Conservation (phyloP, 2,888 invertebrate species). For the Embidobia sp. region DNA sequence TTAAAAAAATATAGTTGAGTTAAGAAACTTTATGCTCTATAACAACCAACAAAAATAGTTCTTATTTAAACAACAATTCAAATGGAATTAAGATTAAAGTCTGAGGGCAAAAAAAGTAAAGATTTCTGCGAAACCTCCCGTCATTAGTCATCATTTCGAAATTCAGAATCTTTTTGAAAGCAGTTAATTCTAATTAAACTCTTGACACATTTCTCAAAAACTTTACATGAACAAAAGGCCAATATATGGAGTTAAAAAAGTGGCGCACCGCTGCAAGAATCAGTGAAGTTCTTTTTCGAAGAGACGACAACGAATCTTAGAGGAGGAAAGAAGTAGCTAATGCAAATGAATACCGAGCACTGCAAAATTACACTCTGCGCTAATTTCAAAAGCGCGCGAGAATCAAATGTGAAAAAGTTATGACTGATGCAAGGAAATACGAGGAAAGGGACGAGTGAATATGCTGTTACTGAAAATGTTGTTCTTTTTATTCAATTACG, state of each 20-base stretch:
- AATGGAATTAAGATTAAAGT: no score
- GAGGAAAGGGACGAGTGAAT: conserved; percentile 7
- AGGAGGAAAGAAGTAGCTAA: conserved; percentile 50
- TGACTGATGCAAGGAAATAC: conserved; percentile 12
- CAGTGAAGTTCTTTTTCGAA: conserved; percentile 20
- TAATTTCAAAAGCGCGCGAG: conserved; percentile 39
- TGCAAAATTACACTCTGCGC: conserved; percentile 43
- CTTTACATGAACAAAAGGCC: conserved; percentile 30
- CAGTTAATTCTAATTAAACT: conserved; percentile 28
- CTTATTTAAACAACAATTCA: no score
- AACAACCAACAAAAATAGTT: no score
- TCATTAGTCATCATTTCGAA: no score
- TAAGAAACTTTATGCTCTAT: no score
- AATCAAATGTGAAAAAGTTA: conserved; percentile 45
- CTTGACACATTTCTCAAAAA: conserved; percentile 25
- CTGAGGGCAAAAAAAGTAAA: no score
- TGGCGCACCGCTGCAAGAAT: conserved; percentile 17
- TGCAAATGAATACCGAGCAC: conserved; percentile 46
- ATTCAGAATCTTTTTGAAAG: no score
- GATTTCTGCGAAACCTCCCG: no score
- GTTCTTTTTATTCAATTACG: not conserved
- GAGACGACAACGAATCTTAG: conserved; percentile 46
- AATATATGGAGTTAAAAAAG: conserved; percentile 29
- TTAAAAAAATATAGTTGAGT: no score
- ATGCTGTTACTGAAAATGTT: conserved; percentile 16